These are phyloP conservation scores for Ursus arctos DNA, from an alignment of 2,113 vertebrate genomes.

Conservation along the genomic window DNA sequence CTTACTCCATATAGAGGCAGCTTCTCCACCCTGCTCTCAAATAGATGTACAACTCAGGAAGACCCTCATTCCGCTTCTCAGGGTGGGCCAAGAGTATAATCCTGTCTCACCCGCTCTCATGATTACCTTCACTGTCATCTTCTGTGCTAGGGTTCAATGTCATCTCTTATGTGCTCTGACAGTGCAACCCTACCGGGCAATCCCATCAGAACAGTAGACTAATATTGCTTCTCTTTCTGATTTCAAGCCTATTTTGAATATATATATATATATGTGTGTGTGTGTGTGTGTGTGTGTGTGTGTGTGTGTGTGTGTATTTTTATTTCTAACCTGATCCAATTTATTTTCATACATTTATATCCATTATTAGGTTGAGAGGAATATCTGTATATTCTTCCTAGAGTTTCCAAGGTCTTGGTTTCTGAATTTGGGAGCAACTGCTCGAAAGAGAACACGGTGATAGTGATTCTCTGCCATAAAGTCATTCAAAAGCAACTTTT, in stretches of 20 bases:
- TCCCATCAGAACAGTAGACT: not conserved
- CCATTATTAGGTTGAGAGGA: not conserved
- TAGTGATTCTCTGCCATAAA: not conserved
- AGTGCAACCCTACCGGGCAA: not conserved
- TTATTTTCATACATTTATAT: not conserved
- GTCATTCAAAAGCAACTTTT: not conserved
- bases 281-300: not conserved
- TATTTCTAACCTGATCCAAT: not conserved
- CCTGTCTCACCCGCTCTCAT: too few relatives aligned
- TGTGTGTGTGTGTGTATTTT: not conserved
- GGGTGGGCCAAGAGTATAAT: not conserved
- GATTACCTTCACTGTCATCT: not conserved
- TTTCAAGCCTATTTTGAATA: not conserved
- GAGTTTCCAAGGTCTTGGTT: not conserved
- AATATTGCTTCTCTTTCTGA: not conserved
- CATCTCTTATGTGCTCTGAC: not conserved
- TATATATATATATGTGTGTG: not conserved
- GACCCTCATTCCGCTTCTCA: not conserved
- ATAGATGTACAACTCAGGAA: not conserved
- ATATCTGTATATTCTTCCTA: not conserved
- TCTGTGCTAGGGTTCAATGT: not conserved
- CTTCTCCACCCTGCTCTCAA: not conserved
- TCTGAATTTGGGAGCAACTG: not conserved
- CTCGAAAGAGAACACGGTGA: not conserved
- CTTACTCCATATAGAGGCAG: not conserved